These are phyloP conservation scores for Zenarchopterus dispar DNA, from an alignment of 2,797 vertebrate species.

Conservation along the genomic window DNA sequence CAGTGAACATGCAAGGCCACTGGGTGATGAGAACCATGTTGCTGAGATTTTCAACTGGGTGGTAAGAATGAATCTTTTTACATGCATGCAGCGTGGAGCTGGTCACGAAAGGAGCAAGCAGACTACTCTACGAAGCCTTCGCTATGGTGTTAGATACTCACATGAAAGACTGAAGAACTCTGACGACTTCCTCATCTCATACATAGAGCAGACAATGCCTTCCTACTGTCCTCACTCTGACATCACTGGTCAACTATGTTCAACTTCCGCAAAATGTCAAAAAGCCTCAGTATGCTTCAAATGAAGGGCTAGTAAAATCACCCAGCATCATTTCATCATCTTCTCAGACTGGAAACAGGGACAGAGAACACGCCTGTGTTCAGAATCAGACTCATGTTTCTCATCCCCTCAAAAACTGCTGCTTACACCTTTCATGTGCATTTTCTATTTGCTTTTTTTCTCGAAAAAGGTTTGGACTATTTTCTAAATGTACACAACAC, in stretches of 20 bases:
- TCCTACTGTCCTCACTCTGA: too few species aligned
- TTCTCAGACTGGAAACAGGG: too few species aligned
- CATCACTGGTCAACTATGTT: too few species aligned
- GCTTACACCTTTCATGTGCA: too few species aligned
- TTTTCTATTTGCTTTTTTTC: too few species aligned
- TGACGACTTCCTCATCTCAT: background rate
- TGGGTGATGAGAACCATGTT: constrained; percentile 66
- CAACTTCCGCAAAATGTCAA: background rate
- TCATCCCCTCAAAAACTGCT: too few species aligned
- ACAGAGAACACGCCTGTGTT: too few species aligned
- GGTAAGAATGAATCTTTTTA: constrained; percentile 79
- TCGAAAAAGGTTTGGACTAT: too few species aligned
- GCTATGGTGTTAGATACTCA: constrained; percentile 39
- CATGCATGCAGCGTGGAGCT: constrained; percentile 85
- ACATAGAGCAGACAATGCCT: too few species aligned
- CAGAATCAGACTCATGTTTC: too few species aligned
- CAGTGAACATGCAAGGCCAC: constrained; percentile 74
- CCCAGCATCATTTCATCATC: too few species aligned
- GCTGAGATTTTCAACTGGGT: constrained; percentile 65
- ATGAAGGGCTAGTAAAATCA: background rate
- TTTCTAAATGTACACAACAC: too few species aligned
- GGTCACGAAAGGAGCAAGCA: constrained; percentile 56
- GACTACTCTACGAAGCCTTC: constrained; percentile 10
- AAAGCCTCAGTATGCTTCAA: background rate
- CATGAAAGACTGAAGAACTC: constrained; percentile 10